Conservation (phyloP, 2,888 invertebrate species). For the Orthosia gracilis region DNA sequence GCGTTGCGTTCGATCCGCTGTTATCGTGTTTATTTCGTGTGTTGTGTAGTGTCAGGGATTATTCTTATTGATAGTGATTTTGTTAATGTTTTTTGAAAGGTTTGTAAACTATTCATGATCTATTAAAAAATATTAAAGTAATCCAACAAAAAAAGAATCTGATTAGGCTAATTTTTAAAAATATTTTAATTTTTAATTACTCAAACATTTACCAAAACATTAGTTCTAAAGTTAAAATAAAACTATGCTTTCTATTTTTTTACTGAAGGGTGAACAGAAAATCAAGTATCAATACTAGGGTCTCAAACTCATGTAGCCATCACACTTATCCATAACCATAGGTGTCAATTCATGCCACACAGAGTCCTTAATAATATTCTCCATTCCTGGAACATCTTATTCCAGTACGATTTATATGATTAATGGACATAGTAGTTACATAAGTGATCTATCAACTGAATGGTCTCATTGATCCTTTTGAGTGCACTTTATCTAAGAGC, state of each 20-base stretch:
- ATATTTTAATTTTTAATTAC: too few relatives aligned
- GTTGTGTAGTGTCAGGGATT: slow-evolving; percentile 65
- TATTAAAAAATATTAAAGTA: neutral
- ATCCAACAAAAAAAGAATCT: neutral
- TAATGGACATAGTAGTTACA: slow-evolving; percentile 19
- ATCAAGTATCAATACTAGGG: slow-evolving; percentile 25
- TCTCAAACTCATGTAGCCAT: neutral
- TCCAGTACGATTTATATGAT: slow-evolving; percentile 23
- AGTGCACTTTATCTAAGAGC: slow-evolving; percentile 50
- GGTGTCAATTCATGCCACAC: neutral
- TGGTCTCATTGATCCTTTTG: slow-evolving; percentile 33
- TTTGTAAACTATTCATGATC: slow-evolving; percentile 54
- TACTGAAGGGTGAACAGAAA: slow-evolving; percentile 13
- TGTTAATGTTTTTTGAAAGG: slow-evolving; percentile 68
- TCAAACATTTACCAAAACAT: too few relatives aligned
- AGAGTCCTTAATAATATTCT: neutral
- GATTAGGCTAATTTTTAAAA: neutral
- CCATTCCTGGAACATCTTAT: slow-evolving; percentile 17
- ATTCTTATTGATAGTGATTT: slow-evolving; percentile 58
- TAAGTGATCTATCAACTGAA: slow-evolving; percentile 35
- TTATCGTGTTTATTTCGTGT: slow-evolving; percentile 69
- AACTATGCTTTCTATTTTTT: neutral
- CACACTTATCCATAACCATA: neutral
- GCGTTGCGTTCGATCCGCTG: slow-evolving; percentile 48
- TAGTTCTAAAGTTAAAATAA: neutral